Evolutionary conservation across 2,113 vertebrate genomes (phyloP).

Genomic region (Gallinago media): DNA sequence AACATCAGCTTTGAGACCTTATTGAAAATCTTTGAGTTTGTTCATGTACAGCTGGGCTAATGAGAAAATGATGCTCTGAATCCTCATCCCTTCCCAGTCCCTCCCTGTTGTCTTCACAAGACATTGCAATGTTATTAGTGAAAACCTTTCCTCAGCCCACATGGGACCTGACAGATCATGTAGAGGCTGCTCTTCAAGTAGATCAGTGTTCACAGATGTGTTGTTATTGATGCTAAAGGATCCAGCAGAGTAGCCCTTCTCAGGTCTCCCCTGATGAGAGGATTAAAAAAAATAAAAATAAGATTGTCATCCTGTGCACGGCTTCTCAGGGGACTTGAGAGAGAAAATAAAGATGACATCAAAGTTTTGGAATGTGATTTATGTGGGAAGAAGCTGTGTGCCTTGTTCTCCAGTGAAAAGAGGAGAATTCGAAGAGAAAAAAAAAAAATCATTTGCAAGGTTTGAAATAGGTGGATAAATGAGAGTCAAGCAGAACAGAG

Average conservation of each 20-base stretch:
- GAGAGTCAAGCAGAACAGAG: not conserved
- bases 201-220: not conserved
- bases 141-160: not conserved
- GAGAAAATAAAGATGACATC: conserved; percentile 12
- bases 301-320: not conserved
- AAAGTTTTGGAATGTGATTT: conserved; percentile 30
- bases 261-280: not conserved
- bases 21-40: not conserved
- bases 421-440: not conserved
- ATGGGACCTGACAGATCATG: not conserved
- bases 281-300: not conserved
- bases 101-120: not conserved
- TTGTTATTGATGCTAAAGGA: not conserved
- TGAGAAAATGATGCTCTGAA: not conserved
- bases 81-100: not conserved
- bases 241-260: not conserved
- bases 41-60: not conserved
- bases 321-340: not conserved
- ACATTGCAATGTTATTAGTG: not conserved
- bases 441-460: not conserved
- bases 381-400: not conserved
- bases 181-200: not conserved
- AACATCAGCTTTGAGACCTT: not conserved
- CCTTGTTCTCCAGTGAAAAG: not conserved
- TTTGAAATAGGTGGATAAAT: conserved; percentile 3